A percentile compares a stretch with the other conserved stretches of the same genome.
Evolutionary conservation across 2,797 vertebrate species (phyloP).

Genomic region (Sebastes flavidus): DNA sequence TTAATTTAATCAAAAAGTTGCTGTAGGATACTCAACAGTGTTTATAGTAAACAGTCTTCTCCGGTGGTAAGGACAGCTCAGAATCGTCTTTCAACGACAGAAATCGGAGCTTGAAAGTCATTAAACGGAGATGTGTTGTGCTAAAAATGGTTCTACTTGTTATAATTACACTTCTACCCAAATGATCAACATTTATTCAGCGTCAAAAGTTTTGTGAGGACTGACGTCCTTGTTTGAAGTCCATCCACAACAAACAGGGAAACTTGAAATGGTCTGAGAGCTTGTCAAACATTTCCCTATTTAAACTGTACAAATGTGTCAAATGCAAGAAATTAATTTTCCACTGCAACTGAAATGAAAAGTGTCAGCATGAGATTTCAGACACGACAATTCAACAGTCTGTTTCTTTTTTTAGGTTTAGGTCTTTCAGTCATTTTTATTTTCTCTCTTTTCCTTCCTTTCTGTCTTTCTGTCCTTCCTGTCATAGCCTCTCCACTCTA

Average conservation of each 20-base stretch:
- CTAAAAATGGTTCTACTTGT: not conserved
- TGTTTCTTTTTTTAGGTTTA: not conserved
- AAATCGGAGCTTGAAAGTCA: not conserved
- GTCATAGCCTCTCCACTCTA: not conserved
- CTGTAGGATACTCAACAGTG: not conserved
- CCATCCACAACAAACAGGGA: not conserved
- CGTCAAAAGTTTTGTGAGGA: not conserved
- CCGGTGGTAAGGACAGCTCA: not conserved
- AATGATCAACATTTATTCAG: not conserved
- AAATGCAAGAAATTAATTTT: conserved; percentile 1
- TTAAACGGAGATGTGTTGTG: not conserved
- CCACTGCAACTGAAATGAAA: not conserved
- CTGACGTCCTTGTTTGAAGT: conserved; percentile 1
- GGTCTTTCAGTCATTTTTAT: not conserved
- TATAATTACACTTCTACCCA: not conserved
- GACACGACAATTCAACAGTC: not conserved
- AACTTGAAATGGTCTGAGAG: not conserved
- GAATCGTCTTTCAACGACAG: not conserved
- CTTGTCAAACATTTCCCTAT: not conserved
- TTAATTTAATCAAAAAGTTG: not conserved
- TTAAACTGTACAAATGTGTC: conserved; percentile 17
- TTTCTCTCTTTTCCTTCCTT: not conserved
- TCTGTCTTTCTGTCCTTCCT: not conserved
- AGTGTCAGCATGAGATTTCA: not conserved
- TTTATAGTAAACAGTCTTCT: not conserved